These are phyloP conservation scores for Tachina lurida DNA, from an alignment of 2,888 invertebrate genomes.

Conservation along the genomic window DNA sequence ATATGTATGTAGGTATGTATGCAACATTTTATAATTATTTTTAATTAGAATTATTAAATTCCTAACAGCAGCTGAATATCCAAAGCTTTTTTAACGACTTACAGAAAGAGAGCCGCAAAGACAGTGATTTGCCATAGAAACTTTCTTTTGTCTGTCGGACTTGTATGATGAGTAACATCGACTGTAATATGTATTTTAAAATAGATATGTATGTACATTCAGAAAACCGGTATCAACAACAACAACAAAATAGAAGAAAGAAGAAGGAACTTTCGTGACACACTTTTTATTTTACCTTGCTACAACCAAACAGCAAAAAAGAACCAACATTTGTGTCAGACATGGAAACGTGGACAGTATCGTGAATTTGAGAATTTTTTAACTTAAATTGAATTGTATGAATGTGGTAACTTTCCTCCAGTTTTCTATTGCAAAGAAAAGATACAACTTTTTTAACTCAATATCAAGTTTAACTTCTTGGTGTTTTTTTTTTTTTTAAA, in stretches of 20 bases:
- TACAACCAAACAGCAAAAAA: conserved; percentile 28
- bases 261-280: conserved; percentile 68
- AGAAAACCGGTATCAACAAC: conserved; percentile 54
- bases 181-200: conserved; percentile 18
- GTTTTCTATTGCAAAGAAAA: no score
- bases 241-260: conserved; percentile 22
- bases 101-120: conserved; percentile 10
- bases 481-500: no score
- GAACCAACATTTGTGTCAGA: conserved; percentile 4
- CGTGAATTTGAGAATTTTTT: neutral
- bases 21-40: conserved; percentile 15
- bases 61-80: conserved; percentile 5
- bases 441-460: no score
- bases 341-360: neutral
- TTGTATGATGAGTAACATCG: conserved; percentile 38
- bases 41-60: conserved; percentile 35
- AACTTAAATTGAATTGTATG: no score
- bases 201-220: neutral
- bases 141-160: conserved; percentile 54
- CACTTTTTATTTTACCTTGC: conserved; percentile 65
- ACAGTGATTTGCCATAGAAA: conserved; percentile 24
- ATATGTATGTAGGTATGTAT: neutral
- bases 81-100: conserved; percentile 16
- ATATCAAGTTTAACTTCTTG: no score
- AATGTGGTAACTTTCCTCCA: no score